Base-by-base conservation (phyloP, 1,140 invertebrate species). In the fruit fly (Drosophila melanogaster) region DNA sequence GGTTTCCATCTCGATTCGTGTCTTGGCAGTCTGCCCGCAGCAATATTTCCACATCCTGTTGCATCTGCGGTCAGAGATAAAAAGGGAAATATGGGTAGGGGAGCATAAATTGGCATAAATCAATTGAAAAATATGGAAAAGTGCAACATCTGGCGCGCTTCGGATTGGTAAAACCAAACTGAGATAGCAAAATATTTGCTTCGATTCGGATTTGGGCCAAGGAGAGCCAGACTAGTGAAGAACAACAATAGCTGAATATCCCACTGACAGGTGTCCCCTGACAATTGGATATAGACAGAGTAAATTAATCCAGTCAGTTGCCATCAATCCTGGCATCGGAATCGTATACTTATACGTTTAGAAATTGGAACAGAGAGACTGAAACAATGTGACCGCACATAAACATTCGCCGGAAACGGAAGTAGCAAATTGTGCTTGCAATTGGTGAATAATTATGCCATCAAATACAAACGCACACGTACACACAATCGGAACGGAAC, bases 371-470 rank as follows among this genome's bases (percentile, higher is more conserved):
- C 10, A 33, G 30, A 33, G 30, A 4, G 0, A 5, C 30, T 19
- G 15, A 10, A 46, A 30, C 60, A 53, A 38, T 64, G 49, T 64
- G 49, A 35, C 11, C 47, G 40, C 22, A 47, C 37, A 56, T 43
- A 58, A 73, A 35, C 33, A 47, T 41, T 57, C 11, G 30, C 57
- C 76, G 76, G 67, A 60, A 62, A 61, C 73, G 80, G 72, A 71
- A 79, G 72, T 59, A 75, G 47, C 74, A 76, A 83, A 84, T 78
- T 76, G 70, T 61, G 76, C 80, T 44, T 49, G 56, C 73, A 83
- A 84, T 83, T 79, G 79, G 80, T 59, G 47, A 57, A 61, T 83
- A 83, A 83, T 83, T 83, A 83, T 83, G 64, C 64, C 71, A 58
- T 66, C 44, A 30, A 19, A 43, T 11, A 15, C 41, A 43, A 43